Evolutionary conservation across 2,113 vertebrate genomes (phyloP).

Genomic region (Puffinus mauretanicus): DNA sequence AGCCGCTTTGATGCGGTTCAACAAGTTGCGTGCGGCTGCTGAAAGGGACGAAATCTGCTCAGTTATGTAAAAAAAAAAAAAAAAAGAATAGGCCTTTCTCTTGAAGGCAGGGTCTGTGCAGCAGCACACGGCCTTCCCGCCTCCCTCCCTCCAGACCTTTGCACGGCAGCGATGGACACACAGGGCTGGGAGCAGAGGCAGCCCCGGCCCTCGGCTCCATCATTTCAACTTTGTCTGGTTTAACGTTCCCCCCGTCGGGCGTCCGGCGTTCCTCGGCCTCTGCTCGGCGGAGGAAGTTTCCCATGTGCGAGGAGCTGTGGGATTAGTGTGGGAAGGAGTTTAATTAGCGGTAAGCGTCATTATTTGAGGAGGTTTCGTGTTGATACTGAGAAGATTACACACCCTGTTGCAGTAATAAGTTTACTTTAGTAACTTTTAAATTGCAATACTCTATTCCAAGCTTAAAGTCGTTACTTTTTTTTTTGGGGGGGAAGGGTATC

Average conservation of each 20-base stretch:
- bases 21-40: not conserved
- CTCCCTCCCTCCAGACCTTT: not conserved
- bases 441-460: accelerated
- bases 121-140: not conserved
- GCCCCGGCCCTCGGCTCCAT: not conserved
- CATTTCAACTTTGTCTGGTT: not conserved
- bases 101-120: too few species aligned
- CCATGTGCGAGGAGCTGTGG: not conserved
- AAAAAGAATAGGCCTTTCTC: not conserved
- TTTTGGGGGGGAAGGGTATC: accelerated
- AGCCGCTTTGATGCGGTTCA: not conserved
- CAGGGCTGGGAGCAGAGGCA: not conserved
- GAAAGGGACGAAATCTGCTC: not conserved
- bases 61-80: not conserved
- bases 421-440: not conserved
- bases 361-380: not conserved
- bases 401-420: not conserved
- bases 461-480: not conserved
- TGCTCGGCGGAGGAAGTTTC: not conserved
- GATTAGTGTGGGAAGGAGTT: slow-evolving; percentile 38
- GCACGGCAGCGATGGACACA: accelerated
- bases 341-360: slow-evolving; percentile 37
- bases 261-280: accelerated
- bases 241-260: accelerated
- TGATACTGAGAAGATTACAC: not conserved